Evolutionary conservation across 2,888 invertebrate species (phyloP).

Genomic region (Timema podura): DNA sequence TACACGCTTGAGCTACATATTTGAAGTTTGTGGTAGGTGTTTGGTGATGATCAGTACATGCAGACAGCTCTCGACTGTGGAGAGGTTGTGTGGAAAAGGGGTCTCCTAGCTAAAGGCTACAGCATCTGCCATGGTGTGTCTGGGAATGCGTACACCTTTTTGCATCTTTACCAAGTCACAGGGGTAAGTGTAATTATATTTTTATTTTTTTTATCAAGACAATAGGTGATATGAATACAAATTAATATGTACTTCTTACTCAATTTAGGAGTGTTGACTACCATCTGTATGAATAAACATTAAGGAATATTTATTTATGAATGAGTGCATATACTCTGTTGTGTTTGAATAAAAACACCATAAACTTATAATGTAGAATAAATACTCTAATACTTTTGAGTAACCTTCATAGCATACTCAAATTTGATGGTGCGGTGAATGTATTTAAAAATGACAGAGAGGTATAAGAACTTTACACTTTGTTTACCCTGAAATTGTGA

Average conservation of each 20-base stretch:
- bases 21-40: conserved; percentile 51
- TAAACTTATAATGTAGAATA: too few species aligned
- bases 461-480: too few species aligned
- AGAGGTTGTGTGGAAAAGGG: conserved; percentile 76
- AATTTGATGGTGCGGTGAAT: too few species aligned
- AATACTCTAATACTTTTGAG: too few species aligned
- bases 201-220: not conserved
- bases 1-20: too few species aligned
- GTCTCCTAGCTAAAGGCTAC: conserved; percentile 77
- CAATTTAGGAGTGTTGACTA: too few species aligned
- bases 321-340: not conserved
- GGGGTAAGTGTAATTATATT: conserved; percentile 48
- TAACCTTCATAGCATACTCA: too few species aligned
- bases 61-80: conserved; percentile 65
- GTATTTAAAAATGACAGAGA: too few species aligned
- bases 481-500: too few species aligned
- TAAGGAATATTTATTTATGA: not conserved
- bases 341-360: not conserved
- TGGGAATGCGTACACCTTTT: conserved; percentile 82
- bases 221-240: not conserved
- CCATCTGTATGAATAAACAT: not conserved
- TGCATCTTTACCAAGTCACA: conserved; percentile 73
- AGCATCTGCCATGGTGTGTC: conserved; percentile 85
- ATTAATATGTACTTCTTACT: conserved; percentile 7
- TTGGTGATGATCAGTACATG: conserved; percentile 63